Conservation (phyloP, 2,797 vertebrate species). For the Oreortyx pictus region DNA sequence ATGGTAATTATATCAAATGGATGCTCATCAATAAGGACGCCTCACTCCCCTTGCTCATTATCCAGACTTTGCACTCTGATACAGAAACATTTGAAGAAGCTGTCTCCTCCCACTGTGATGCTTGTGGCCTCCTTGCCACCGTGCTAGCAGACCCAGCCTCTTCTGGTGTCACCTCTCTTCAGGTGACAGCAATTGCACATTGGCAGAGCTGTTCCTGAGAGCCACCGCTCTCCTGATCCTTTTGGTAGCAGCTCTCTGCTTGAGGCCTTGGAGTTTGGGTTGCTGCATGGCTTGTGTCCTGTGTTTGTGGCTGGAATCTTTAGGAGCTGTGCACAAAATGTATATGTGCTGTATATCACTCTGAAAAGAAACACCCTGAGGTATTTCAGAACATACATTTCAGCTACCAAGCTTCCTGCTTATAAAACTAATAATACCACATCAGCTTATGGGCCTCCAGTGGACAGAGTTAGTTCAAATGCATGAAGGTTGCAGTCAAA, state of each 20-base stretch:
- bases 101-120: neutral
- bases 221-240: neutral
- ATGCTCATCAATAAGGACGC: conserved; percentile 43
- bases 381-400: neutral
- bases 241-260: neutral
- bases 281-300: neutral
- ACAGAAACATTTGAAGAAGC: neutral
- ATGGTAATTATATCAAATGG: conserved; percentile 61
- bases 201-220: neutral
- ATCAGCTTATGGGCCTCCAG: neutral
- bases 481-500: neutral
- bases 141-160: neutral
- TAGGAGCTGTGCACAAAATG: neutral
- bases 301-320: neutral
- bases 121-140: neutral
- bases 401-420: neutral
- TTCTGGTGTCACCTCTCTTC: too few species aligned
- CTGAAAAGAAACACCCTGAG: neutral
- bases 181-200: neutral
- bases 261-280: neutral
- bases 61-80: neutral
- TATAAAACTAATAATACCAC: neutral
- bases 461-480: neutral
- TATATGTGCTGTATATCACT: neutral
- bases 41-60: conserved; percentile 56